A percentile compares a stretch with the other conserved stretches of the same genome.
These are phyloP conservation scores for Prunella strophiata DNA, from an alignment of 2,797 vertebrate genomes.

Conservation along the genomic window DNA sequence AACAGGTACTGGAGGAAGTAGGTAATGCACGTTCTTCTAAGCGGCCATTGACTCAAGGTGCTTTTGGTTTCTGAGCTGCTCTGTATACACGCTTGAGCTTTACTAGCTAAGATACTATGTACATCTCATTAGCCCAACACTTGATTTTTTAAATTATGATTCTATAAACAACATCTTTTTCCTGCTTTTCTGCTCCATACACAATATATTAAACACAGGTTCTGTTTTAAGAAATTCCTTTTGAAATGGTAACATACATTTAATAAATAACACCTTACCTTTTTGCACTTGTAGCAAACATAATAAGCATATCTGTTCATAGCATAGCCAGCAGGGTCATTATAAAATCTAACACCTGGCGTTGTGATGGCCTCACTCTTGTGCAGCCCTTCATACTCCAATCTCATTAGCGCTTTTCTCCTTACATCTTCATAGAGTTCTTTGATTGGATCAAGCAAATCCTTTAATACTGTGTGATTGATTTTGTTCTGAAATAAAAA, in stretches of 20 bases:
- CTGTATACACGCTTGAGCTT: neutral
- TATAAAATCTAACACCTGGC: conserved; percentile 96
- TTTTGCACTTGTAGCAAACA: conserved; percentile 99
- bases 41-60: neutral
- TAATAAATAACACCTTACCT: conserved; percentile 79
- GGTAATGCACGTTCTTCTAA: neutral
- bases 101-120: neutral
- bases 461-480: conserved; percentile 96
- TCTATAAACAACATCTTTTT: neutral
- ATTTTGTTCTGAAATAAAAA: conserved; percentile 93
- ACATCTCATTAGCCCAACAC: neutral
- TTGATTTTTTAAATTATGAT: neutral
- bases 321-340: conserved; percentile 97
- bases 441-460: conserved; percentile 97
- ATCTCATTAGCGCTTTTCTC: conserved; percentile 96
- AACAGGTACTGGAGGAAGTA: neutral
- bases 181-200: neutral
- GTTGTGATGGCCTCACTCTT: conserved; percentile 99
- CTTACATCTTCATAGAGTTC: conserved; percentile 98
- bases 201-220: neutral
- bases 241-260: neutral
- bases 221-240: neutral
- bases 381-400: conserved; percentile 97
- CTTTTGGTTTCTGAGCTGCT: neutral
- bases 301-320: conserved; percentile 99